phyloP scores from a whole-genome alignment of 64 coral and sea anemone species.

The Platygyra sinensis region DNA sequence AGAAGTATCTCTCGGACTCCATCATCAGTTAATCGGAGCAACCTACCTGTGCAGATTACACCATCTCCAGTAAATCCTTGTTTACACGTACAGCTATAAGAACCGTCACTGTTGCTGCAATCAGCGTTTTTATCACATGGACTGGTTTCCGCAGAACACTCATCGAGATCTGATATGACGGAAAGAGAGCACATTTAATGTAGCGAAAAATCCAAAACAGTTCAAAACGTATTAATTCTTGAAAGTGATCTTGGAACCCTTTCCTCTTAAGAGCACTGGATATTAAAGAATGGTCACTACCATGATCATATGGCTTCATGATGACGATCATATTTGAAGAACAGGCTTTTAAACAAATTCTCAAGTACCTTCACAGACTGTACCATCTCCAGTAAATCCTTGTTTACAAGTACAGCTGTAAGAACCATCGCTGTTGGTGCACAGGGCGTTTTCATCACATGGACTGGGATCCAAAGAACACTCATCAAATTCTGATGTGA shows the following conservation, averaged over 20 bases:
- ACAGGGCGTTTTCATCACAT: slow-evolving; percentile 49
- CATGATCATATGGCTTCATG: not conserved
- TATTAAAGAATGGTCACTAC: not conserved
- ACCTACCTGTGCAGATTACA: not conserved
- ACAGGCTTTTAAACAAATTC: not conserved
- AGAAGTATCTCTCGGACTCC: not conserved
- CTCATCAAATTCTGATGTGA: slow-evolving; percentile 62
- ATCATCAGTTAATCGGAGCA: not conserved
- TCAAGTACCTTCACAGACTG: slow-evolving; percentile 46
- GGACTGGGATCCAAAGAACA: not conserved
- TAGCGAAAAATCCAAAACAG: too few relatives aligned
- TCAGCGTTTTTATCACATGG: slow-evolving; percentile 51
- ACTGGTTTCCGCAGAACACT: slow-evolving; percentile 17
- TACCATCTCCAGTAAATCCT: slow-evolving; percentile 61
- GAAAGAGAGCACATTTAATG: not conserved
- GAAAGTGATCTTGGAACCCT: not conserved
- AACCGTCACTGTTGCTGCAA: slow-evolving; percentile 53
- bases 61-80: slow-evolving; percentile 22
- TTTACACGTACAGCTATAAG: slow-evolving; percentile 22
- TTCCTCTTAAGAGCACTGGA: not conserved
- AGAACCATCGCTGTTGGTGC: slow-evolving; percentile 45
- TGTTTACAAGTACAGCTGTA: slow-evolving; percentile 55
- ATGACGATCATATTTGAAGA: not conserved
- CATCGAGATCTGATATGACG: slow-evolving; percentile 1
- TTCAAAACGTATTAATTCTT: not conserved